Percentiles rank a stretch among this genome's conserved stretches.
Conservation (phyloP, 2,113 vertebrate genomes). For the Struthio camelus region DNA sequence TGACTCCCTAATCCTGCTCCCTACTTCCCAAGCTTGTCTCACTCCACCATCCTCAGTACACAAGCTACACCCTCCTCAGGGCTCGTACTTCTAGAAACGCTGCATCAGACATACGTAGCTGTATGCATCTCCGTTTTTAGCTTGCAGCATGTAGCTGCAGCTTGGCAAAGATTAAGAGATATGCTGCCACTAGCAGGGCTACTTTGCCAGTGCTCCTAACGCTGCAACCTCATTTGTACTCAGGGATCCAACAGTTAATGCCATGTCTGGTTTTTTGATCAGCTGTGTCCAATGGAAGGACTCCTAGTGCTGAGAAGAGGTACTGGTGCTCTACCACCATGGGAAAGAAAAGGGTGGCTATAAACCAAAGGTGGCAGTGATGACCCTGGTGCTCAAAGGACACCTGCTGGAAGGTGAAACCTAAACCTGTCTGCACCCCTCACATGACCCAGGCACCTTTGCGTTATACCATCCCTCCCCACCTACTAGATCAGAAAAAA, state of each 20-base stretch:
- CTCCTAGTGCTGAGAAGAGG: not conserved
- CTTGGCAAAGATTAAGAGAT: not conserved
- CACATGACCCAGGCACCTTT: not conserved
- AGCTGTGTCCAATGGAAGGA: not conserved
- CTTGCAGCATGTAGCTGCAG: fast-evolving
- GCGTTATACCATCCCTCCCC: not conserved
- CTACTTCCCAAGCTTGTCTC: not conserved
- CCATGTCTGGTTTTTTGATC: no score
- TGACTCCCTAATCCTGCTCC: not conserved
- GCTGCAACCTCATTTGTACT: not conserved
- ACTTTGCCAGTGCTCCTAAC: not conserved
- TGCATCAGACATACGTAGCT: not conserved
- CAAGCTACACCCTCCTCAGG: not conserved
- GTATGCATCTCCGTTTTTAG: not conserved
- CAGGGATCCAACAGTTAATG: not conserved
- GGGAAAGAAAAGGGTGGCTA: no score
- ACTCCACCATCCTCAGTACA: not conserved
- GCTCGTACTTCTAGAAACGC: not conserved
- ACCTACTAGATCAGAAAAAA: no score
- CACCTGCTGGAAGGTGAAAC: not conserved
- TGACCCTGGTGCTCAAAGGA: not conserved
- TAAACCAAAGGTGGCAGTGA: not conserved
- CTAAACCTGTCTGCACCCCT: not conserved
- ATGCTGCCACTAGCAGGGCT: not conserved
- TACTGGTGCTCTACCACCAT: not conserved